phyloP scores from a whole-genome alignment of 2,888 invertebrate species.

The Drosophila multiciliata region DNA sequence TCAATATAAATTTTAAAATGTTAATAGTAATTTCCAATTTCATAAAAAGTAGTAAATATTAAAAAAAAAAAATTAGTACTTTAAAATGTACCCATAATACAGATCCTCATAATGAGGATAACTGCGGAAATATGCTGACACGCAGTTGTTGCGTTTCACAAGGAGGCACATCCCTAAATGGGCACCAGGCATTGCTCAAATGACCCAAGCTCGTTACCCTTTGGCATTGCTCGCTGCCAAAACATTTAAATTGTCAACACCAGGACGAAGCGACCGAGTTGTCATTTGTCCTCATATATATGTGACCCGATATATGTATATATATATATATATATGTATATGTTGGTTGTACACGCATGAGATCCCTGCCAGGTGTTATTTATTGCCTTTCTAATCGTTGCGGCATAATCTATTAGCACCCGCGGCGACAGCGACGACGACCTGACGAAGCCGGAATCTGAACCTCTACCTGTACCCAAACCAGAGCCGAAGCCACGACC shows the following conservation, averaged over 20 bases:
- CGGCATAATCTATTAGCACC: constrained; percentile 83
- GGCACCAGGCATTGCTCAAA: constrained; percentile 15
- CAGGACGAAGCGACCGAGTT: constrained; percentile 50
- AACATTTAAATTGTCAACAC: constrained; percentile 79
- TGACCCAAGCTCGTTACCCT: constrained; percentile 54
- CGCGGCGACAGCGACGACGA: constrained; percentile 33
- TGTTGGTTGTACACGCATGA: constrained; percentile 78
- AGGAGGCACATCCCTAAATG: constrained; percentile 35
- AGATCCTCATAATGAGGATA: constrained; percentile 6
- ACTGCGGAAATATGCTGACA: neutral
- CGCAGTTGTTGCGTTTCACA: constrained; percentile 52
- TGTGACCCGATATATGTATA: constrained; percentile 33
- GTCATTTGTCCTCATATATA: constrained; percentile 28
- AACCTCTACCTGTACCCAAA: constrained; percentile 1
- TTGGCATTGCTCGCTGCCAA: constrained; percentile 36
- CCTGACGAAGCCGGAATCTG: constrained; percentile 28
- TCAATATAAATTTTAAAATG: neutral
- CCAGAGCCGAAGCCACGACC: neutral
- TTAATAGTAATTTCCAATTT: neutral
- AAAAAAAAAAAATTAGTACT: neutral
- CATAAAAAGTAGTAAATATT: neutral
- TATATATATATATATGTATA: constrained; percentile 21
- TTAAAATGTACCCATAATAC: neutral
- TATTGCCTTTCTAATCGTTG: constrained; percentile 84
- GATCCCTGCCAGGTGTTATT: constrained; percentile 84